A percentile compares a stretch with the other conserved stretches of the same genome.
phyloP scores from a whole-genome alignment of 1,140 invertebrate species.

The Tribolium castaneum region DNA sequence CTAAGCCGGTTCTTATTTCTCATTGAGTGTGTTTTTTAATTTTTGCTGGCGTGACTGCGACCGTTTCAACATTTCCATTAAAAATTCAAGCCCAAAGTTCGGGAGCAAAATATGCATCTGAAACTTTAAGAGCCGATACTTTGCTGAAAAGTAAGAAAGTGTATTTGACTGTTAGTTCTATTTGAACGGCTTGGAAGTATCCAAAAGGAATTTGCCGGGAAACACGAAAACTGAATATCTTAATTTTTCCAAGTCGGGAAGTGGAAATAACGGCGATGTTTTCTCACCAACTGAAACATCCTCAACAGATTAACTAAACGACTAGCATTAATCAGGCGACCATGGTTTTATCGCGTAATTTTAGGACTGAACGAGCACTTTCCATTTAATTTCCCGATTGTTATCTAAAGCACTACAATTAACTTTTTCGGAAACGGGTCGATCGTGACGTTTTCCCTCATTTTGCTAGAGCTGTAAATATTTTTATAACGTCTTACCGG shows the following conservation, averaged over 20 bases:
- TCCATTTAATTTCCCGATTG: conserved; percentile 52
- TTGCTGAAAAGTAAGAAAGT: conserved; percentile 12
- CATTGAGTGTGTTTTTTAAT: neutral
- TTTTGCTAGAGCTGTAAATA: neutral
- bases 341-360: conserved; percentile 51
- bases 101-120: conserved; percentile 1
- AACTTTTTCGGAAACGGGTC: conserved; percentile 43
- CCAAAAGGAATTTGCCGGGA: neutral
- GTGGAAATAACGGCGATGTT: conserved; percentile 38
- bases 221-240: neutral
- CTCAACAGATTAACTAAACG: conserved; percentile 52
- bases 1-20: conserved; percentile 9
- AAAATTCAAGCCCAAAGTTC: neutral
- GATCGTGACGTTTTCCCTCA: neutral
- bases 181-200: neutral
- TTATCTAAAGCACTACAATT: conserved; percentile 47
- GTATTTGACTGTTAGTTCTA: conserved; percentile 11
- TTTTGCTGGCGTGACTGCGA: neutral
- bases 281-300: conserved; percentile 51
- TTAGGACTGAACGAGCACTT: conserved; percentile 49
- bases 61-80: conserved; percentile 10
- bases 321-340: conserved; percentile 50
- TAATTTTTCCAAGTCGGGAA: neutral
- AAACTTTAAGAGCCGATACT: neutral
- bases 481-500: neutral